Evolutionary conservation across 2,888 invertebrate genomes (phyloP), one percentile per base, ranked within the genome.

Genomic region (Sphaerophoria rueppellii): DNA sequence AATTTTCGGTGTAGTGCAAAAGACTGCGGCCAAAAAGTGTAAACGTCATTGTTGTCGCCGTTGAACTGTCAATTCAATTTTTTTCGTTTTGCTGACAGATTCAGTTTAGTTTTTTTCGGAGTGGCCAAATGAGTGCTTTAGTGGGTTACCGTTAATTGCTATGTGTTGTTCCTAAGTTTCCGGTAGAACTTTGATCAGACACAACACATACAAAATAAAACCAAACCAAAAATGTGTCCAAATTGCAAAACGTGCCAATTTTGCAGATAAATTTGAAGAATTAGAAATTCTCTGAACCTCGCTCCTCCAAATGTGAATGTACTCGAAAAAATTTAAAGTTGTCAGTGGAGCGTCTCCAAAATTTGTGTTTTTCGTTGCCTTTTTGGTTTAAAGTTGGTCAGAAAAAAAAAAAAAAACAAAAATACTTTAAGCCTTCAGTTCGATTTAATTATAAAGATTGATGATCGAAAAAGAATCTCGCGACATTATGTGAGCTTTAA

Each of bases 161-260:
- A 54, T 40, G 37, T 37, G n/a, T 65, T 48, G 48, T 9, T 50
- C 50, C 37, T 35, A 60, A 58, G 65, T 71, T 65, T 74, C 74
- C 70, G 82, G 78, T 82, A 70, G 74, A 76, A 73, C 70, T 82
- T 73, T 65, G 50, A 72, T n/a, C 2, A 14, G n/a, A 14, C 7
- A 16, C 7, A 6, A 14, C 0, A 1, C n/a, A n/a, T n/a, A 14
- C 4, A 50, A 35, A 57, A 55, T 6, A 12, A n/a, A 55, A 58
- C 34, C 55, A 69, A 70, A 54, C 48, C 40, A 16, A 83, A 80
- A 72, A 83, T 83, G 83, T 76, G 72, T 77, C 72, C 37, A 58
- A 74, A 63, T 67, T 75, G 65, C 71, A 37, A 72, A 80, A 76
- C 83, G 83, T 83, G 80, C 40, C 71, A 46, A 52, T 65, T 52